A percentile compares a stretch with the other conserved stretches of the same genome.
These are phyloP conservation scores for Hemaris fuciformis DNA, from an alignment of 2,888 invertebrate genomes.

Conservation along the genomic window DNA sequence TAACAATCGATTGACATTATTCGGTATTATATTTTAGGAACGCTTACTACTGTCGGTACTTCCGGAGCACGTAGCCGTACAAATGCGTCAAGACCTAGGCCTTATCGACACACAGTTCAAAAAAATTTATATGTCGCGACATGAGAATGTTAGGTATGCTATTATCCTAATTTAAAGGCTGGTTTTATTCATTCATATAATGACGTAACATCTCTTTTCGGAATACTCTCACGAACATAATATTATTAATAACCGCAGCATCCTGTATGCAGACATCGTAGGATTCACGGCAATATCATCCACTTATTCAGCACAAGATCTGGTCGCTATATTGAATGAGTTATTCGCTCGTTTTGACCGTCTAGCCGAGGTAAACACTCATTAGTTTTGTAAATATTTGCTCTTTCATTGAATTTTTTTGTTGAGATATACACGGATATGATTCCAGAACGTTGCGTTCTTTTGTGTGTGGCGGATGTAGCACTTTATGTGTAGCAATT, in stretches of 20 bases:
- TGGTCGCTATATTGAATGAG: constrained; percentile 97
- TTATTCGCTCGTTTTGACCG: constrained; percentile 97
- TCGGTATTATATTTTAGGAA: constrained; percentile 83
- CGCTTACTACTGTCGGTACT: constrained; percentile 94
- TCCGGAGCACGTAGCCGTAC: constrained; percentile 97
- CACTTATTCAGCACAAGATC: constrained; percentile 96
- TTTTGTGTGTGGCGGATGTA: too few species aligned
- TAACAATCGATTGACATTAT: neutral
- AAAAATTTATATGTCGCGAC: constrained; percentile 98
- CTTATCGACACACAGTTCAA: constrained; percentile 96
- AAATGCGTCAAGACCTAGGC: constrained; percentile 97
- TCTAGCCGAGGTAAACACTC: constrained; percentile 85
- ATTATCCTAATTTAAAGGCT: neutral
- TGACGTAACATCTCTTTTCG: constrained; percentile 6
- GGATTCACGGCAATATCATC: constrained; percentile 98
- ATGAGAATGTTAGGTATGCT: constrained; percentile 95
- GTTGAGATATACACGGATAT: too few species aligned
- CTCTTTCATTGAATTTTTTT: too few species aligned
- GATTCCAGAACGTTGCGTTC: too few species aligned
- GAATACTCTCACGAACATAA: constrained; percentile 17
- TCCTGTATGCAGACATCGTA: constrained; percentile 98
- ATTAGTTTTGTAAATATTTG: neutral
- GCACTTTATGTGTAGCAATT: too few species aligned
- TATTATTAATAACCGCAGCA: constrained; percentile 81
- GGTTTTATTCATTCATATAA: neutral